A percentile compares a stretch with the other conserved stretches of the same genome.
Conservation (phyloP, 2,797 vertebrate genomes). For the Linurgus olivaceus region DNA sequence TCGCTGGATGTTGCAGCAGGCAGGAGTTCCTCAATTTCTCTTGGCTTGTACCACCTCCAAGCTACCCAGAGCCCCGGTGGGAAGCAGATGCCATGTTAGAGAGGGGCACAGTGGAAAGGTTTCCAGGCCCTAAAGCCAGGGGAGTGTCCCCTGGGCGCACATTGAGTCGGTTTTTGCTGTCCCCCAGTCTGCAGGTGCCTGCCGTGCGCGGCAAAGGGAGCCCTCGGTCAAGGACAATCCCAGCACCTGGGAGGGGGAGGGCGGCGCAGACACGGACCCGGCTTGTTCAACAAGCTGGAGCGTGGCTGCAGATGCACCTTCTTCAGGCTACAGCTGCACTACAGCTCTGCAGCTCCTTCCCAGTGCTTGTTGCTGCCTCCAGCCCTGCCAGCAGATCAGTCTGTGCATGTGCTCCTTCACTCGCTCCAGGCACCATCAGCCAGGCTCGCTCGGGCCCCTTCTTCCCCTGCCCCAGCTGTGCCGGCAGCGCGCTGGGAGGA, state of each 20-base stretch:
- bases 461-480: background rate
- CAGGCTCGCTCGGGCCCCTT: background rate
- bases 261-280: rapidly evolving
- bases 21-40: background rate
- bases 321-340: background rate
- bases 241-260: background rate
- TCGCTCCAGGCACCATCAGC: background rate
- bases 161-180: background rate
- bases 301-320: background rate
- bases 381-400: background rate
- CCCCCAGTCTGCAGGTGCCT: background rate
- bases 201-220: rapidly evolving
- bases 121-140: background rate
- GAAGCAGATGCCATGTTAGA: background rate
- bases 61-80: background rate
- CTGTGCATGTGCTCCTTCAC: background rate
- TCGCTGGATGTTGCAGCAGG: background rate
- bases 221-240: rapidly evolving
- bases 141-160: rapidly evolving
- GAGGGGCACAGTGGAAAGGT: rapidly evolving
- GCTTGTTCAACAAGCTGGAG: background rate
- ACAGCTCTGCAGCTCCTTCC: background rate
- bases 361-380: background rate
- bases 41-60: background rate
- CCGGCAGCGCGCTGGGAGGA: rapidly evolving